Percentiles rank a stretch among this genome's conserved stretches.
Conservation (phyloP, 2,888 invertebrate genomes). For the Andrena minutula region DNA sequence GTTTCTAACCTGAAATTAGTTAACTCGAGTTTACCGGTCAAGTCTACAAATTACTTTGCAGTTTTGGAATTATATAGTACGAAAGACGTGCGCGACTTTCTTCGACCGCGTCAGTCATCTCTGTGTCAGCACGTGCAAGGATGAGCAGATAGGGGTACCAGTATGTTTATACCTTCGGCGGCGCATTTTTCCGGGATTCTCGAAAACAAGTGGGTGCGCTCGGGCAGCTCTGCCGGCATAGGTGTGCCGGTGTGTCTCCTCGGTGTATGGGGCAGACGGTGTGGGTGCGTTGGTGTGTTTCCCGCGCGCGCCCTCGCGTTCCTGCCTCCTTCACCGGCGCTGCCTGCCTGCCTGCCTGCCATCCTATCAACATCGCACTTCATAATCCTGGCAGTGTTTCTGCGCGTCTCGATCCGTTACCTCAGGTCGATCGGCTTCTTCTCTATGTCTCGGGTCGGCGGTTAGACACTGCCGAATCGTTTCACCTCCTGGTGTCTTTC, state of each 20-base stretch:
- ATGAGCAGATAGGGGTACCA: constrained; percentile 49
- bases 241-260: constrained; percentile 59
- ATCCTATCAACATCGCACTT: constrained; percentile 82
- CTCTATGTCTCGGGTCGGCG: constrained; percentile 30
- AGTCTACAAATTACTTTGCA: too few relatives aligned
- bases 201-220: constrained; percentile 45
- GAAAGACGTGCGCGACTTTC: not conserved
- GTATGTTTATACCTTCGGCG: constrained; percentile 38
- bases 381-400: constrained; percentile 81
- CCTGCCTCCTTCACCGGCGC: constrained; percentile 72
- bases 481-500: not conserved
- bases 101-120: not conserved
- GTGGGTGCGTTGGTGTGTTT: constrained; percentile 67
- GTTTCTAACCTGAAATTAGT: not conserved
- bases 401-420: constrained; percentile 79
- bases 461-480: not conserved
- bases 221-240: constrained; percentile 4
- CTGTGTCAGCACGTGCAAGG: not conserved
- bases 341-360: constrained; percentile 68
- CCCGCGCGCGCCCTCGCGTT: constrained; percentile 69
- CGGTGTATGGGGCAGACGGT: constrained; percentile 33
- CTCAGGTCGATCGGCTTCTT: constrained; percentile 64
- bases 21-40: too few relatives aligned
- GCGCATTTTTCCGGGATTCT: constrained; percentile 42
- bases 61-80: too few relatives aligned